These are phyloP conservation scores for Saccopteryx bilineata DNA, from an alignment of 2,113 vertebrate species.

Conservation along the genomic window DNA sequence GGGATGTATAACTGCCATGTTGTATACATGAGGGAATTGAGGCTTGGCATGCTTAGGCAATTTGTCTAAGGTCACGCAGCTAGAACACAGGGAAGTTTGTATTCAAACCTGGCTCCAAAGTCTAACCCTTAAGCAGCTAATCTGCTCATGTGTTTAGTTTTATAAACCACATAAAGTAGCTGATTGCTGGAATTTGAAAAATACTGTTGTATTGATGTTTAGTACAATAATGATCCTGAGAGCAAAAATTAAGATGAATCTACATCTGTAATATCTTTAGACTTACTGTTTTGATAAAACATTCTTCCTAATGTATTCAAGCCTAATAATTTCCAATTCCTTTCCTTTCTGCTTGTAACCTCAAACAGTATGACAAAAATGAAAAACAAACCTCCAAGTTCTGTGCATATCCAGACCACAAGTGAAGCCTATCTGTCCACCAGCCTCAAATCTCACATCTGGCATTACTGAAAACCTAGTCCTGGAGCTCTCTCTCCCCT, in stretches of 20 bases:
- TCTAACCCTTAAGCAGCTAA: background rate
- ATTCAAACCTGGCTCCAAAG: background rate
- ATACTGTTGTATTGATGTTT: background rate
- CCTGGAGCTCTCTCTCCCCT: background rate
- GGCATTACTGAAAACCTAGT: background rate
- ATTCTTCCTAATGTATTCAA: background rate
- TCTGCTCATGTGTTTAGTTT: background rate
- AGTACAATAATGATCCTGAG: background rate
- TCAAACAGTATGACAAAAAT: background rate
- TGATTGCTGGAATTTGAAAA: background rate
- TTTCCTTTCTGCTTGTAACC: background rate
- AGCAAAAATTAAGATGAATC: conserved; percentile 54
- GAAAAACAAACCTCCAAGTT: background rate
- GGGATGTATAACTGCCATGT: background rate
- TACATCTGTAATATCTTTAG: conserved; percentile 46
- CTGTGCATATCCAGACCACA: background rate
- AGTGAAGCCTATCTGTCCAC: background rate
- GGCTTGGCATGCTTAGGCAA: background rate
- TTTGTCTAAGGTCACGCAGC: background rate
- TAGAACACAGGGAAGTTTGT: background rate
- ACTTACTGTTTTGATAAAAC: background rate
- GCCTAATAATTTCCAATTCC: conserved; percentile 6
- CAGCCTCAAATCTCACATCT: background rate
- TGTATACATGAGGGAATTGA: background rate
- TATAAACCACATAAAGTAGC: background rate